Base-by-base conservation (phyloP, 2,888 invertebrate genomes). In the Orthosia gothica region DNA sequence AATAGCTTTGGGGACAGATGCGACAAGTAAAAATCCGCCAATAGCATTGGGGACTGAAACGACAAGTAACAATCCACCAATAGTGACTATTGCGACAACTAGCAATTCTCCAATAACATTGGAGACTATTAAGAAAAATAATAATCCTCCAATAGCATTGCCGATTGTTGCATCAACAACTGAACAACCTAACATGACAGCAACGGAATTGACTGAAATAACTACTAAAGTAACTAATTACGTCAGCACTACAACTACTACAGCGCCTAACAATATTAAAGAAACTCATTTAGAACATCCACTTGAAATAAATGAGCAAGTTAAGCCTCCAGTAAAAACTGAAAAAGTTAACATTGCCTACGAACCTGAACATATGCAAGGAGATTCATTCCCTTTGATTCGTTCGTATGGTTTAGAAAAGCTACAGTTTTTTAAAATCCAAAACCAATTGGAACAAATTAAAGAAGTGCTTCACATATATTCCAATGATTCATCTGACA, bases 381-480 rank as follows among this genome's bases (percentile, higher is more conserved):
- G 91, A 70, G 96, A 96, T 90, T 90, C 94, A 20, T 93, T 93
- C 81, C 93, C 95, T 74, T 95, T 95, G 7, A 92, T 95, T 72
- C 93, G 93, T 83, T 92, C 95, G 23, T 96, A 95, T 70, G 96
- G 95, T 71, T 89, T 95, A 65, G 95, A 95, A 93, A 95, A 94
- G 83, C 93, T 95, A 77, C 93, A 94, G 71, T 95, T 94, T 84
- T 83, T 95, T 79, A 95, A 94, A 90, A 84, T 95, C 83, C 90
- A 94, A 87, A 92, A 92, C 67, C 92, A 91, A 88, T 85, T 95
- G 47, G 94, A 95, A 63, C 90, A 95, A 87, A 91, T 93, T 3
- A 95, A 93, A 76, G 93, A 95, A 88, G 93, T 94, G 76, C 83
- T 96, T 61, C 95, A 95, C 76, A 94, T 96, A 82, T 91, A 90